Evolutionary conservation across 1,140 invertebrate genomes (phyloP), one percentile per base, ranked within the genome.

Genomic region (Panulirus ornatus): DNA sequence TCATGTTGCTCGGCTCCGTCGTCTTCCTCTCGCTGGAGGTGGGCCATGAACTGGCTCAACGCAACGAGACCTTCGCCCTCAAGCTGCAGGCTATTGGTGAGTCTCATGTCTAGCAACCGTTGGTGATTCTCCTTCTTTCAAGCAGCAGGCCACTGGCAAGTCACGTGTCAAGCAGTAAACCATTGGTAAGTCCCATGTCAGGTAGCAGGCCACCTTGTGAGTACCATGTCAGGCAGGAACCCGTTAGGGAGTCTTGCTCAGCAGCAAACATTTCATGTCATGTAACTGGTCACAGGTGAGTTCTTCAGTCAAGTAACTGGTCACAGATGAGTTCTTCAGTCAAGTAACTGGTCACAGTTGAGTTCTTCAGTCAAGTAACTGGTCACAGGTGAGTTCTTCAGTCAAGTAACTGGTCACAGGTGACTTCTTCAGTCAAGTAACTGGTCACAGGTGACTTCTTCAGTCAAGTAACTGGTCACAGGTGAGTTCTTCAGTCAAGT

Each of bases 11-110:
- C 3, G 84, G 84, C 16, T 44, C 84, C 0, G 73, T 75, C 47
- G 51, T 76, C 0, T 86, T 86, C 73, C 40, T 86, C 30, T 19
- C 19, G 3, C 84, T 86, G 47, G 84, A 86, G 40, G 47, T 14
- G 1, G 71, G 34, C 42, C n/a, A 86, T 0, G 84, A 86, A 36
- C 42, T 76, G 30, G 16, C 8, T 1, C 40, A 75, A 16, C 30
- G 71, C 6, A 5, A 40, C 11, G 47, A 58, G 1, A 1, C 78
- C 27, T 6, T 38, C n/a, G 2, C 0, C 6, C 71, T 86, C 19
- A 86, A 86, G 47, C 16, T 0, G 1, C 16, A 40, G 1, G 84
- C 78, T 14, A 86, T 54, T 22, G 73, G 84, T 86, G 16, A 63
- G 84, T 86, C 0, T n/a, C 6, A 36, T 34, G 9, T 73, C 22